Base-by-base conservation (phyloP, 2,888 invertebrate genomes). In the Idaea dimidiata region DNA sequence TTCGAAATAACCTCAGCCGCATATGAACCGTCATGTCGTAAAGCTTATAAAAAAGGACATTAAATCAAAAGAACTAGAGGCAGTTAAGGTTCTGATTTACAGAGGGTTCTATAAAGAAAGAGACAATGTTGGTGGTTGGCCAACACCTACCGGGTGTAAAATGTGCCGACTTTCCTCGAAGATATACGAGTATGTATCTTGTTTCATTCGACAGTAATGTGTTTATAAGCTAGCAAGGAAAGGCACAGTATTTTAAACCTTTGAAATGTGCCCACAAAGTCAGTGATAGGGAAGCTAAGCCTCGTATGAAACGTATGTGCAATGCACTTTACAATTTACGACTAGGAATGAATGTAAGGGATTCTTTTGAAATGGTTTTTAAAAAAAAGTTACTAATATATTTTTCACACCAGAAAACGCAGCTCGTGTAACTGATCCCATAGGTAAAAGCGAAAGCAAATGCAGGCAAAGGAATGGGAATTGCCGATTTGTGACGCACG, bases 21-120 rank as follows among this genome's bases (percentile, higher is more conserved):
- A 43, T 43, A 43, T 43, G 43, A 43, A 43, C 43, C 43, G 43
- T 43, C 43, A 43, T 43, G 43, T 43, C 43, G 43, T 43, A 43
- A 43, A 43, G 43, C 43, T 63, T 64, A 68, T 69, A 69, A 71
- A 71, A 69, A 68, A 18, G 16, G 54, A 61, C 68, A 69, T 69
- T 68, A 71, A 66, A 71, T 71, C 67, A 71, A 66, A 66, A 61
- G 60, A 66, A 71, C 69, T 69, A 58, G 55, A 62, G 60, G 65
- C 62, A 63, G 63, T 66, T 66, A 66, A 63, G 60, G 60, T 62
- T 60, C 57, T 69, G 71, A 71, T 71, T 71, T 69, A 71, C 66
- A 66, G 54, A 59, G 62, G 57, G 53, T 67, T 62, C 65, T 65
- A 66, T 64, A 64, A 65, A 64, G 67, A 66, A 64, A 62, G 60